Evolutionary conservation across 1,140 invertebrate species (phyloP).

Genomic region (Diachasmimorpha longicaudata): DNA sequence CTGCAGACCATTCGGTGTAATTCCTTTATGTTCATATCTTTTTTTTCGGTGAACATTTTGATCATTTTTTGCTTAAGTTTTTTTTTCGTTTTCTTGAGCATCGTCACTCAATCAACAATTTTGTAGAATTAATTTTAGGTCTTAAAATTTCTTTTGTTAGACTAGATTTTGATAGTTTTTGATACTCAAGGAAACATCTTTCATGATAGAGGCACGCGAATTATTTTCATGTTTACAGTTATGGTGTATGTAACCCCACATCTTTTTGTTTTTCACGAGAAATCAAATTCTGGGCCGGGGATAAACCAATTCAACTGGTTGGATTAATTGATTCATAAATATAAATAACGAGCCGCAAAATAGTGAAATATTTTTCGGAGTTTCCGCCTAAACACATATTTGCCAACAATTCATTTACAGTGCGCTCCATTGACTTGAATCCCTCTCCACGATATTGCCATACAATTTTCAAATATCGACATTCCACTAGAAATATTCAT

Average conservation of each 20-base stretch:
- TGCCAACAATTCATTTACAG: too few species aligned
- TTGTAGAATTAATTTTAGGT: background rate
- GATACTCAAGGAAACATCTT: conserved; percentile 23
- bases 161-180: background rate
- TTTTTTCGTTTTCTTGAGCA: conserved; percentile 18
- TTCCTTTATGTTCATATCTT: conserved; percentile 8
- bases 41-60: conserved; percentile 13
- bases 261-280: background rate
- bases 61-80: conserved; percentile 1
- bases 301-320: background rate
- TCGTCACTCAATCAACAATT: background rate
- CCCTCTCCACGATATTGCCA: too few species aligned
- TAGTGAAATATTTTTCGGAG: too few species aligned
- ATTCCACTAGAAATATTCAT: too few species aligned
- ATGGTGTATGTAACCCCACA: background rate
- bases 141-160: background rate
- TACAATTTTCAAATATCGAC: too few species aligned
- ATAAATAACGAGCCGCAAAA: too few species aligned
- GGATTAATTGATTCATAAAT: too few species aligned
- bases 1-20: conserved; percentile 13
- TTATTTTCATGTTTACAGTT: background rate
- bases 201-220: background rate
- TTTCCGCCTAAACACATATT: too few species aligned
- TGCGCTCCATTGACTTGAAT: too few species aligned
- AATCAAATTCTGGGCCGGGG: background rate